These are phyloP conservation scores for Lepidotrigona ventralis DNA, from an alignment of 1,140 invertebrate species.

Conservation along the genomic window DNA sequence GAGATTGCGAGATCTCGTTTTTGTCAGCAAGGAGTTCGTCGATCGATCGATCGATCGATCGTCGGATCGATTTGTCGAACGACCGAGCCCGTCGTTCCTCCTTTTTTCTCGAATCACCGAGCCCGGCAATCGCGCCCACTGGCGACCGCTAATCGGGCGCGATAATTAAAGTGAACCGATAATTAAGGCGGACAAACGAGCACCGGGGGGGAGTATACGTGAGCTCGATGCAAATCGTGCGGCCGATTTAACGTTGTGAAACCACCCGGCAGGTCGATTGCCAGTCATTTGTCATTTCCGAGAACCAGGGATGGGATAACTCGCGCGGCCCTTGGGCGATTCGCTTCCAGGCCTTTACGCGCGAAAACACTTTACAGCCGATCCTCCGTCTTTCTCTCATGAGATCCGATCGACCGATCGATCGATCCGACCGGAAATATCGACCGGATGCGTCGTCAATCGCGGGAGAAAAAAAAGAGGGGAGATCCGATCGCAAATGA, in stretches of 20 bases:
- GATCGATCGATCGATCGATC: neutral
- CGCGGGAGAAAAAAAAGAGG: too few relatives aligned
- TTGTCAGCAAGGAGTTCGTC: too few relatives aligned
- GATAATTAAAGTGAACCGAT: conserved; percentile 55
- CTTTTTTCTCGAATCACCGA: conserved; percentile 33
- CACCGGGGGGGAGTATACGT: conserved; percentile 12
- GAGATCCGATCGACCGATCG: neutral
- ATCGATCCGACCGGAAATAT: neutral
- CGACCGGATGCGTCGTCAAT: too few relatives aligned
- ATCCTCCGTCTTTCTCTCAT: neutral
- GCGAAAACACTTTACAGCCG: neutral
- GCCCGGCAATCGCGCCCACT: conserved; percentile 50
- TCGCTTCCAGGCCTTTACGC: neutral
- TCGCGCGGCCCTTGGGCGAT: neutral
- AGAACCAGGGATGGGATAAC: too few relatives aligned
- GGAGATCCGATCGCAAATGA: neutral
- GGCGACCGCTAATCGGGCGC: conserved; percentile 47
- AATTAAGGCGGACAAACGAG: conserved; percentile 54
- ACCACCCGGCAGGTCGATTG: conserved; percentile 25
- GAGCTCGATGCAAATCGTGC: conserved; percentile 43
- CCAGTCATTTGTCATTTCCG: conserved; percentile 43
- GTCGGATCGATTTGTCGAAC: neutral
- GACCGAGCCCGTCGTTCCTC: neutral
- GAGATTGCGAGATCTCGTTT: too few relatives aligned
- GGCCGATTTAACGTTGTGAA: conserved; percentile 34